A percentile compares a stretch with the other conserved stretches of the same genome.
These are phyloP conservation scores for Thinocorus orbignyianus DNA, from an alignment of 2,113 vertebrate species.

Conservation along the genomic window DNA sequence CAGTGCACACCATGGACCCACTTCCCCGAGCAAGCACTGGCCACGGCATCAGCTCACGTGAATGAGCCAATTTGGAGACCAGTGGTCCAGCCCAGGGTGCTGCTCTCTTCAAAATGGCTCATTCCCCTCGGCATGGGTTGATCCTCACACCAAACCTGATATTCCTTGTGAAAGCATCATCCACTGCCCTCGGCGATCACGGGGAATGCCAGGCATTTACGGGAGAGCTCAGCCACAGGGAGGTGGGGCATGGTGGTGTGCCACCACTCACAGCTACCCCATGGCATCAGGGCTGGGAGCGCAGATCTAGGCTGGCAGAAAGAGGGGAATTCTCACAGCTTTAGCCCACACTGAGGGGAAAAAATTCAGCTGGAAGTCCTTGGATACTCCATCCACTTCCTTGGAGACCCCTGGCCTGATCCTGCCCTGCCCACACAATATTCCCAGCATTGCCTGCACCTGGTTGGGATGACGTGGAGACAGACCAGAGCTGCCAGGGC, in stretches of 20 bases:
- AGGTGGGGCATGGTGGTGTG: not conserved
- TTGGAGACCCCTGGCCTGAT: not conserved
- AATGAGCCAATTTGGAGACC: not conserved
- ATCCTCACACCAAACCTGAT: not conserved
- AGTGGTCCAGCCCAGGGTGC: not conserved
- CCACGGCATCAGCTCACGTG: not conserved
- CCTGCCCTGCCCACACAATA: not conserved
- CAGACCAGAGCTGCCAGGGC: not conserved
- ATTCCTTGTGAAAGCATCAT: not conserved
- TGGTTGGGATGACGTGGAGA: not conserved
- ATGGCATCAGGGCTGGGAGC: fast-evolving
- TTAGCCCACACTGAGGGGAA: not conserved
- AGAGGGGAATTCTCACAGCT: not conserved
- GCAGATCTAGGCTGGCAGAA: not conserved
- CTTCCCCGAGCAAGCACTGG: not conserved
- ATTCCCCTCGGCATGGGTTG: not conserved
- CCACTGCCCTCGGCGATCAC: too few relatives aligned
- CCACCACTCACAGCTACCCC: not conserved
- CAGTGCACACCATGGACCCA: not conserved
- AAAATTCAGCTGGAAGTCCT: not conserved
- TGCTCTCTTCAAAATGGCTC: not conserved
- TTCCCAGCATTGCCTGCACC: not conserved
- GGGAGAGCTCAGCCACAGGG: not conserved
- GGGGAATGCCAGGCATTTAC: not conserved
- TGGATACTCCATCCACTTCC: not conserved